A percentile compares a stretch with the other conserved stretches of the same genome.
These are phyloP conservation scores for Halictus rubicundus DNA, from an alignment of 1,140 invertebrate genomes.

Conservation along the genomic window DNA sequence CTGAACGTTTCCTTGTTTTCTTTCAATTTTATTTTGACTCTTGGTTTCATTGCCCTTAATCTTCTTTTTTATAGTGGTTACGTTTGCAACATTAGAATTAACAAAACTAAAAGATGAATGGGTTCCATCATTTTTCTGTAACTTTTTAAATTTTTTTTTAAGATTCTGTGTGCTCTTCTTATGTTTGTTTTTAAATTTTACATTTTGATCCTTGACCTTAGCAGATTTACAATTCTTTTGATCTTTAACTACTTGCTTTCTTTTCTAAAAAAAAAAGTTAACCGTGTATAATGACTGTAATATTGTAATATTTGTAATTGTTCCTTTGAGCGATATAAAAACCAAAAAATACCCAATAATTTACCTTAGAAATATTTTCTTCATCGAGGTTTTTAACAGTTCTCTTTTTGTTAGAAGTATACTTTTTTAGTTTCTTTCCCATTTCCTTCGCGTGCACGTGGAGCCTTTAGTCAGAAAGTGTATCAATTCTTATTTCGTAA, in stretches of 20 bases:
- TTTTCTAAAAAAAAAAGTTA: slow-evolving; percentile 21
- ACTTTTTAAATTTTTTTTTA: slow-evolving; percentile 3
- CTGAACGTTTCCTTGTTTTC: not conserved
- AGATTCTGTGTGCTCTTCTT: not conserved
- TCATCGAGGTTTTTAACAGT: not conserved
- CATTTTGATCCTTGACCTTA: not conserved
- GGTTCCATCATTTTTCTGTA: not conserved
- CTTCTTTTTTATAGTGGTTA: slow-evolving; percentile 3
- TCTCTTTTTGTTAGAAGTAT: not conserved
- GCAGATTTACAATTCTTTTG: slow-evolving; percentile 9
- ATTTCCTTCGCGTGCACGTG: not conserved
- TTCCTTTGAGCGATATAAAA: too few species aligned
- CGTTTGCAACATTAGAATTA: not conserved
- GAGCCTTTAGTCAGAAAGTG: not conserved
- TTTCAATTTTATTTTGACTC: not conserved
- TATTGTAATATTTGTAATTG: too few species aligned
- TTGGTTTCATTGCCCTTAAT: not conserved
- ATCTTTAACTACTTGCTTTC: not conserved
- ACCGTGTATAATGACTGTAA: not conserved
- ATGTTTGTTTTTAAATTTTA: slow-evolving; percentile 18
- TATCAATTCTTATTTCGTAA: not conserved
- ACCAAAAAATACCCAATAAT: not conserved
- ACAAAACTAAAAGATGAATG: not conserved
- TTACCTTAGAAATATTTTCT: not conserved
- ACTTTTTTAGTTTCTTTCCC: not conserved